Percentiles rank a stretch among this genome's conserved stretches.
Evolutionary conservation across 2,888 invertebrate species (phyloP).

Genomic region (Teleiodes luculella): DNA sequence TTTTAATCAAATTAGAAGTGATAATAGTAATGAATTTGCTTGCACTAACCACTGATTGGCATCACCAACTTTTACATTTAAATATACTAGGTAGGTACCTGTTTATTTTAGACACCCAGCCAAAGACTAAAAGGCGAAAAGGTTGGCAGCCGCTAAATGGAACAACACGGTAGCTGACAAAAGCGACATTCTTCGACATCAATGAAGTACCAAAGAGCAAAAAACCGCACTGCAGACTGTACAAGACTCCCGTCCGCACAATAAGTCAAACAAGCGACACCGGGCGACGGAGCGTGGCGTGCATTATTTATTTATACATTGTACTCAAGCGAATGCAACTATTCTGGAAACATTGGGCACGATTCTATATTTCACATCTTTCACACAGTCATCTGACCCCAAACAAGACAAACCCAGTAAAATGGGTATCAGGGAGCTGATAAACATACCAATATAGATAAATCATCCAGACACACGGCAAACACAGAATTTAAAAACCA

Average conservation of each 20-base stretch:
- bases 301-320: conserved; percentile 64
- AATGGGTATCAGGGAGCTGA: no score
- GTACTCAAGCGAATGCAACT: conserved; percentile 31
- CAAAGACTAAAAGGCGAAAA: conserved; percentile 15
- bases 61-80: no score
- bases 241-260: conserved; percentile 37
- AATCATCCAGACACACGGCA: no score
- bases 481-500: no score
- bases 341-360: conserved; percentile 41
- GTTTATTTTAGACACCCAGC: neutral
- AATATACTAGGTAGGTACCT: no score
- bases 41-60: no score
- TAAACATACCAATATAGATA: no score
- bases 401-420: no score
- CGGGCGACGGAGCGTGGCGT: conserved; percentile 56
- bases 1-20: no score
- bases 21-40: no score
- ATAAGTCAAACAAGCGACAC: conserved; percentile 64
- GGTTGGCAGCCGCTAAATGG: neutral
- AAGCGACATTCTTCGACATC: neutral
- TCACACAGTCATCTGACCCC: no score
- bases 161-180: neutral
- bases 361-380: no score
- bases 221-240: conserved; percentile 29
- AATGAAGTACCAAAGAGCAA: conserved; percentile 19